A percentile compares a stretch with the other conserved stretches of the same genome.
These are phyloP conservation scores for Anser cygnoides DNA, from an alignment of 2,113 vertebrate genomes.

Conservation along the genomic window DNA sequence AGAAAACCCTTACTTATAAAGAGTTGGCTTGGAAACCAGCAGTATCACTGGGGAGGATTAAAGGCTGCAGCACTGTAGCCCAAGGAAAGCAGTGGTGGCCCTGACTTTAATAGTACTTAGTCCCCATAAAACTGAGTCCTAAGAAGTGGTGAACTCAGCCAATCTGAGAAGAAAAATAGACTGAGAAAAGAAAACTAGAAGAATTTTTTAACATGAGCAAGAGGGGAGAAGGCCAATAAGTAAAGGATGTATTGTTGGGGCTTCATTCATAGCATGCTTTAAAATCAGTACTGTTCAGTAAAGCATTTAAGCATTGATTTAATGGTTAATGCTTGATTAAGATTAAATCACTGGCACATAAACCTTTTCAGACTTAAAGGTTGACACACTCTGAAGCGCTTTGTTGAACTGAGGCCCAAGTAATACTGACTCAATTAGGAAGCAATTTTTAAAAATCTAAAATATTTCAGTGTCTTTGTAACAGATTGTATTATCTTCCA, in stretches of 20 bases:
- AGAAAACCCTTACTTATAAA: neutral
- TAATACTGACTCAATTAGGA: constrained; percentile 8
- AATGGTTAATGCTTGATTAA: constrained; percentile 21
- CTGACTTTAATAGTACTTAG: neutral
- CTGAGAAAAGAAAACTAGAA: neutral
- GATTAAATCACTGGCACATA: neutral
- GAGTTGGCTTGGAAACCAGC: neutral
- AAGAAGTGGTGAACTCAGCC: neutral
- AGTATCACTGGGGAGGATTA: neutral
- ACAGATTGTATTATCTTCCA: neutral
- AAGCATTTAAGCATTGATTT: constrained; percentile 9
- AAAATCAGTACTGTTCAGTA: neutral
- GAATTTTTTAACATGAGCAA: neutral
- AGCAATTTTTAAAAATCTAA: neutral
- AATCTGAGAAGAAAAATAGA: neutral
- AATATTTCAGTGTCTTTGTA: neutral
- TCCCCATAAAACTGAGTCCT: neutral
- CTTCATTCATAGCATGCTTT: neutral
- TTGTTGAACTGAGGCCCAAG: neutral
- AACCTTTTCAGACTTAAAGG: neutral
- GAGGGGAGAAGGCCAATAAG: neutral
- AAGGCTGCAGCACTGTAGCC: neutral
- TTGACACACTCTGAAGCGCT: neutral
- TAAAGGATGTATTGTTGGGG: neutral
- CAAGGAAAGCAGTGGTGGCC: neutral